Conservation (phyloP, 2,888 invertebrate species). For the Abrostola triplasia region DNA sequence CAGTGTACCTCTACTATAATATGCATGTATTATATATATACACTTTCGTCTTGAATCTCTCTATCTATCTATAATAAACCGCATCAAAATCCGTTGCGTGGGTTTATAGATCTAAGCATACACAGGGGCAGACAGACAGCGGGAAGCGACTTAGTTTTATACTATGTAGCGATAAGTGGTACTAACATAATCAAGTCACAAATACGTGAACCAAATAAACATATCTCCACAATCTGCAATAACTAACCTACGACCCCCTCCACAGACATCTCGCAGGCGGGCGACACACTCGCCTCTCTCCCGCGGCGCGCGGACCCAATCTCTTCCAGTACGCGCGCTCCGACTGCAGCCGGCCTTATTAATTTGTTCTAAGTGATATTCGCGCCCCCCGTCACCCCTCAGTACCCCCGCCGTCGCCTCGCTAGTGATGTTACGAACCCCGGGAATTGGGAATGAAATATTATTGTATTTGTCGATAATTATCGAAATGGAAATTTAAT, state of each 20-base stretch:
- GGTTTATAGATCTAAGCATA: too few species aligned
- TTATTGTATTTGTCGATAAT: too few species aligned
- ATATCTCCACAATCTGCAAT: neutral
- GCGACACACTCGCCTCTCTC: slow-evolving; percentile 8
- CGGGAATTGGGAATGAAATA: neutral
- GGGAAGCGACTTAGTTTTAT: too few species aligned
- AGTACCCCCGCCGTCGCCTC: neutral
- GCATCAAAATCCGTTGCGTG: too few species aligned
- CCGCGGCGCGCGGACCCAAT: slow-evolving; percentile 4
- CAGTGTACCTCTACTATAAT: too few species aligned
- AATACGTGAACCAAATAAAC: neutral
- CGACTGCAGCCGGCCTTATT: slow-evolving; percentile 28
- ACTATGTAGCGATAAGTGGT: too few species aligned
- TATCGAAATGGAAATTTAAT: too few species aligned
- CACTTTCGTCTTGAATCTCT: too few species aligned
- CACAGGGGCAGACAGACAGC: too few species aligned
- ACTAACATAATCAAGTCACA: too few species aligned
- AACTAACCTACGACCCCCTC: neutral
- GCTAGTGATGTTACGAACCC: slow-evolving; percentile 14
- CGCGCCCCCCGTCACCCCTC: neutral
- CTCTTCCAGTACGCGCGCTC: slow-evolving; percentile 17
- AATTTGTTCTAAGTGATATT: slow-evolving; percentile 40
- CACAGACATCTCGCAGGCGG: neutral
- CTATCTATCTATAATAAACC: too few species aligned
- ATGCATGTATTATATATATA: too few species aligned